Evolutionary conservation across 2,888 invertebrate genomes (phyloP), one percentile per base, ranked within the genome.

Genomic region (Leptopilina drosophilae): DNA sequence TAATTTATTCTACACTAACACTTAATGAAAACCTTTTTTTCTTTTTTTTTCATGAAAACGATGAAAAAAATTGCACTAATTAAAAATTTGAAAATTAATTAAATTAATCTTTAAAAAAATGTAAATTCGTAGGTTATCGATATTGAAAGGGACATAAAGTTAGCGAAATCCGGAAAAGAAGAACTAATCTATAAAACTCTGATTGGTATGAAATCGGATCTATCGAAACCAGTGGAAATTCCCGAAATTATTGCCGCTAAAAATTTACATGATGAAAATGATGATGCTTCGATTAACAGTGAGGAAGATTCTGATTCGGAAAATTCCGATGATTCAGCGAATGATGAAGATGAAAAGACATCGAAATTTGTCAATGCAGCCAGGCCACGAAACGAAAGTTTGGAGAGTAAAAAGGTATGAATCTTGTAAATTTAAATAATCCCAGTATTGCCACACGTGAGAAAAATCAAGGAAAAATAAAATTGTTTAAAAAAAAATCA

Each of bases 151-250:
- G 99, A 99, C 91, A 96, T 97, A 77, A 94, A 93, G 77, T 94
- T 96, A 88, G 96, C 95, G 0, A 96, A 97, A 90, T 93, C 94
- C 78, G 97, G 97, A 20, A 94, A 95, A 76, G 93, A 94, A 65
- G 95, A 96, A 88, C 93, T 98, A 14, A 94, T 96, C 75, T 98
- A 98, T 91, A 96, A 96, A 88, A 98, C 97, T 82, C 94, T 99
- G 76, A 95, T 97, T 15, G 98, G 98, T 0, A 93, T 98, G 80
- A 96, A 96, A 90, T 93, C 95, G 66, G 96, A 97, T 88, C 91
- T 98, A 20, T 95, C 96, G 20, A 96, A 96, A 33, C 95, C 97
- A 42, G 93, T 94, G 15, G 92, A 94, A 79, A 93, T 92, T 80
- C 96, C 97, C 0, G 94, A 95, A 65, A 94, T 96, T 82, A 91